Base-by-base conservation (phyloP, 2,113 vertebrate genomes). In the Actenoides lindsayi region DNA sequence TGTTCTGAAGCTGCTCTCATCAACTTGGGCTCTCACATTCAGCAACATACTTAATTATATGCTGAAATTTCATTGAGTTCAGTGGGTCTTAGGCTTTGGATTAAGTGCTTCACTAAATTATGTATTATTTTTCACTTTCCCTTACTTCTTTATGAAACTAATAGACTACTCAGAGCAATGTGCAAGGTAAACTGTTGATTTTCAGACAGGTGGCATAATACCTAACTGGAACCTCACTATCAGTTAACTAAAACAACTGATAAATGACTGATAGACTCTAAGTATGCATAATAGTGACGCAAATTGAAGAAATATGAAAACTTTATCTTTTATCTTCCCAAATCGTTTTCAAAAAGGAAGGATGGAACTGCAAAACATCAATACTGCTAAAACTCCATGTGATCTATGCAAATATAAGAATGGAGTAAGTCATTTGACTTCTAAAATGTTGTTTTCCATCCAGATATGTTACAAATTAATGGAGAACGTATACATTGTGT, bases 21-120 rank as follows among this genome's bases (percentile, higher is more conserved):
- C 79, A 75, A 91, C 50, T 53, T 0, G 0, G 44, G 73, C 6
- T 33, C 51, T 62, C 69, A 64, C 73, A 65, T 79, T 95, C 80
- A 96, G 65, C 33, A 92, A 89, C 84, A 73, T 53, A 87, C 76
- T 89, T 89, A 60, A 81, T 78, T 73, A 94, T 0, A 2, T 64
- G 69, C 62, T 96, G 80, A 84, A 95, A 85, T 77, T 12, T 84
- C 78, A 95, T 69, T 87, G 33, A 87, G 89, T 96, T 87, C 90
- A 87, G 25, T 59, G 50, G 30, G 28, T 65, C 31, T 89, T 75
- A 4, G 6, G 48, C 69, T 94, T 94, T 81, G 56, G 57, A 25
- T 89, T 89, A 94, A 92, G 57, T 79, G 44, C 50, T 89, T 78
- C 62, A 53, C 41, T 91, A 65, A 93, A 81, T 81, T 68, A 82